phyloP scores from a whole-genome alignment of 2,797 vertebrate species.

The Harpagifer antarcticus region DNA sequence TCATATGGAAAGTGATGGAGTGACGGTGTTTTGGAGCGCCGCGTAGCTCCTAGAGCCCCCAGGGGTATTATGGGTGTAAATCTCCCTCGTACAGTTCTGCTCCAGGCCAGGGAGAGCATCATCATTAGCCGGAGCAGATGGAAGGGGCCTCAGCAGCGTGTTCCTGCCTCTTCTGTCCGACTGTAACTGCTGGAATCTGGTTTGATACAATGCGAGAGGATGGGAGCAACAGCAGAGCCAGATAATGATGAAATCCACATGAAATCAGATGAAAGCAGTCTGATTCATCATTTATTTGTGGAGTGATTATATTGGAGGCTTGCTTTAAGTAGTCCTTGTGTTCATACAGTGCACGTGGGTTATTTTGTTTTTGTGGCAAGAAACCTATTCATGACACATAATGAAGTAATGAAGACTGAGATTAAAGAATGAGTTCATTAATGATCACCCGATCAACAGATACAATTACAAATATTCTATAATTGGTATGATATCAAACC shows the following conservation, averaged over 20 bases:
- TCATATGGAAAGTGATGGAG: slow-evolving; percentile 80
- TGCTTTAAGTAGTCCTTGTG: slow-evolving; percentile 35
- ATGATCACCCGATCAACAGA: background rate
- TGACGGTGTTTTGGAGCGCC: slow-evolving; percentile 72
- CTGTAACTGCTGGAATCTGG: slow-evolving; percentile 75
- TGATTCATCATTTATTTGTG: slow-evolving; percentile 78
- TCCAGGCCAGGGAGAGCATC: slow-evolving; percentile 76
- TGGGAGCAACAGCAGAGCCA: slow-evolving; percentile 61
- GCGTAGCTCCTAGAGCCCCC: slow-evolving; percentile 57
- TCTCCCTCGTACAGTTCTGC: slow-evolving; percentile 77
- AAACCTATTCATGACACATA: background rate
- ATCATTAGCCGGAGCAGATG: slow-evolving; percentile 82
- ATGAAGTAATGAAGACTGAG: background rate
- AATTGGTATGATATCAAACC: background rate
- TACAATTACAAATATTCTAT: background rate
- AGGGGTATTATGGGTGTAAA: slow-evolving; percentile 81
- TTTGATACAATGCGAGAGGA: slow-evolving; percentile 58
- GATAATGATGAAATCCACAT: slow-evolving; percentile 81
- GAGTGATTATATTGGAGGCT: slow-evolving; percentile 56
- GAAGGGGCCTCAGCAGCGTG: slow-evolving; percentile 66
- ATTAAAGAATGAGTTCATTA: background rate
- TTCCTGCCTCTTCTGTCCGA: slow-evolving; percentile 59
- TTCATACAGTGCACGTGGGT: slow-evolving; percentile 21
- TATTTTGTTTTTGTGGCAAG: slow-evolving; percentile 41
- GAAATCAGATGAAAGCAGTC: slow-evolving; percentile 78